Percentiles rank a stretch among this genome's conserved stretches.
Conservation (phyloP, 2,888 invertebrate genomes). For the Petrolisthes cinctipes region DNA sequence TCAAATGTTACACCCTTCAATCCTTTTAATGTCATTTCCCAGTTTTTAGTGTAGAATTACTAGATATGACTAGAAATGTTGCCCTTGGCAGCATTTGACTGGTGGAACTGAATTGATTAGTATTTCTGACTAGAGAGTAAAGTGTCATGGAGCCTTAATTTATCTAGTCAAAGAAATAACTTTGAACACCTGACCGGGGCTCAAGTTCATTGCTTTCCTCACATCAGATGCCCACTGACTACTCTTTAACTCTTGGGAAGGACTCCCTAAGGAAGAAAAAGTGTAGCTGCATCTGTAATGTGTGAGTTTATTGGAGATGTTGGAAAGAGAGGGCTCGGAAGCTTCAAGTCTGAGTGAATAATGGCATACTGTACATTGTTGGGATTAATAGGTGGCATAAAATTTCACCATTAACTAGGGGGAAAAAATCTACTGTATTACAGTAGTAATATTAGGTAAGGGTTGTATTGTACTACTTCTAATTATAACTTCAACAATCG, state of each 20-base stretch:
- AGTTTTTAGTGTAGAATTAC: constrained; percentile 38
- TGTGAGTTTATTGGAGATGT: constrained; percentile 32
- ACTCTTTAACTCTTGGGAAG: constrained; percentile 30
- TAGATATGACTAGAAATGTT: constrained; percentile 47
- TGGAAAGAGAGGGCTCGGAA: constrained; percentile 30
- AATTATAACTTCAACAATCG: neutral
- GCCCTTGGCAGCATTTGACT: constrained; percentile 34
- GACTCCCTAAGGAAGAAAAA: constrained; percentile 23
- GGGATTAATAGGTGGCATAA: neutral
- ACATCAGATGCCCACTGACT: constrained; percentile 23
- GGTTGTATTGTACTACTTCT: neutral
- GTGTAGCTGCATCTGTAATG: neutral
- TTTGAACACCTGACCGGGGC: constrained; percentile 9
- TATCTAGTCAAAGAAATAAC: neutral
- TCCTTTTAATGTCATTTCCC: constrained; percentile 1
- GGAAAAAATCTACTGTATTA: neutral
- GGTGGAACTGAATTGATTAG: constrained; percentile 35
- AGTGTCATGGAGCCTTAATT: constrained; percentile 33
- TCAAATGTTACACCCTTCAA: constrained; percentile 43
- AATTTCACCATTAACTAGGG: too few relatives aligned
- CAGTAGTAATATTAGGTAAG: constrained; percentile 12
- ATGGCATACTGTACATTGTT: neutral
- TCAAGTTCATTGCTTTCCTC: constrained; percentile 24
- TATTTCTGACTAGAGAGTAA: constrained; percentile 27
- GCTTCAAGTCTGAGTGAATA: constrained; percentile 19